These are phyloP conservation scores for Anastatus disparis DNA, from an alignment of 1,140 invertebrate species.

Conservation along the genomic window DNA sequence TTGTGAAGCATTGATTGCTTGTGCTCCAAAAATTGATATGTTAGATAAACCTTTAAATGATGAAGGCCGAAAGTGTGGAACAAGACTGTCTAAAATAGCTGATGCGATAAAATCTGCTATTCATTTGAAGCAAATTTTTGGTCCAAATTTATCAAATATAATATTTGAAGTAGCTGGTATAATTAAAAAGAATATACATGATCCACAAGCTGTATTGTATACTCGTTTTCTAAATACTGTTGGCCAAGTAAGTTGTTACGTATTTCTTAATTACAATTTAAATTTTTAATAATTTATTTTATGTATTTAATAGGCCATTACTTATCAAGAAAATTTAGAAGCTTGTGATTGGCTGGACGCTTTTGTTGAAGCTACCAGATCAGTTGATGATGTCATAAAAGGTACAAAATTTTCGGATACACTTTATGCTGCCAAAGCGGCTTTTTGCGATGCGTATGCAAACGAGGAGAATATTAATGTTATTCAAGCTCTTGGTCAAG, in stretches of 20 bases:
- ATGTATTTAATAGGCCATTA: slow-evolving; percentile 7
- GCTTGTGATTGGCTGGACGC: slow-evolving; percentile 55
- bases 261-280: background rate
- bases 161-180: slow-evolving; percentile 58
- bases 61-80: slow-evolving; percentile 77
- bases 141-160: slow-evolving; percentile 47
- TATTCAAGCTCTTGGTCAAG: slow-evolving; percentile 63
- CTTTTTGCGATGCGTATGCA: slow-evolving; percentile 22
- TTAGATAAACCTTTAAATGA: slow-evolving; percentile 73
- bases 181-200: slow-evolving; percentile 57
- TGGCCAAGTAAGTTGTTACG: slow-evolving; percentile 51
- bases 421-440: slow-evolving; percentile 3
- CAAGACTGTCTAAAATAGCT: slow-evolving; percentile 70
- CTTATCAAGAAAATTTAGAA: slow-evolving; percentile 20
- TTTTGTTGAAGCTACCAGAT: slow-evolving; percentile 51
- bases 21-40: slow-evolving; percentile 70
- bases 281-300: background rate
- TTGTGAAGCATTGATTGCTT: slow-evolving; percentile 68
- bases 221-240: slow-evolving; percentile 67
- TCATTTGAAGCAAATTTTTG: slow-evolving; percentile 44
- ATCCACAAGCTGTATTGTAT: slow-evolving; percentile 64
- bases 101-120: slow-evolving; percentile 57
- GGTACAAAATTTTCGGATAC: slow-evolving; percentile 9
- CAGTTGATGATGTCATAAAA: background rate
- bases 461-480: background rate